phyloP scores from a whole-genome alignment of 2,888 invertebrate genomes.

The Periphyllus acericola region DNA sequence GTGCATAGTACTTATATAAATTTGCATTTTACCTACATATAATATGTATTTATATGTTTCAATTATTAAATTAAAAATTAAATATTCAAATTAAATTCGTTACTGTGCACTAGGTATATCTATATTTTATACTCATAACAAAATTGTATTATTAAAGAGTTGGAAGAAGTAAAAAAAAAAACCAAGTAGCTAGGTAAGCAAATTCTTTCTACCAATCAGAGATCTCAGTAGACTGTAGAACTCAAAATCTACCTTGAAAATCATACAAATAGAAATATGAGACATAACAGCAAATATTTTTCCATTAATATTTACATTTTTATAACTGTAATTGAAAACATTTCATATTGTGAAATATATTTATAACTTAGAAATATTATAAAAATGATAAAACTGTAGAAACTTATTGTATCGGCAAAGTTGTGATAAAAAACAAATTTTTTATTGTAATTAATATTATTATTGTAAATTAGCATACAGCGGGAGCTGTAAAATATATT shows the following conservation, averaged over 20 bases:
- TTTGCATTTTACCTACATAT: no score
- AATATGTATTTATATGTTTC: no score
- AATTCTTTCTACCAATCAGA: background rate
- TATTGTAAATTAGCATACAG: no score
- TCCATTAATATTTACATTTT: slow-evolving; percentile 8
- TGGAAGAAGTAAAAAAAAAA: background rate
- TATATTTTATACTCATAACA: background rate
- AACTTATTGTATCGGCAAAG: no score
- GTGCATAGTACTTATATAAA: no score
- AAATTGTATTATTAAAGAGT: background rate
- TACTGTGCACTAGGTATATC: background rate
- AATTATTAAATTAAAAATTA: background rate
- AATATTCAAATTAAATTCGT: slow-evolving; percentile 1
- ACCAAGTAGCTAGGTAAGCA: background rate
- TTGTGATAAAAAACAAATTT: no score
- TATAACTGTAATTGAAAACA: background rate
- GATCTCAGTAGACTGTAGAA: slow-evolving; percentile 11
- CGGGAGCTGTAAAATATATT: no score
- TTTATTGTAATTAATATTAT: no score
- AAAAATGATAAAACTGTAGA: no score
- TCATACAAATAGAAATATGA: background rate
- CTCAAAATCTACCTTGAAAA: slow-evolving; percentile 8
- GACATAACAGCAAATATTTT: background rate
- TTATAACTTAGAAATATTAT: no score
- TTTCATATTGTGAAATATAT: background rate